Evolutionary conservation across 37 sponge, comb jelly and placozoan species (phyloP), one percentile per base, ranked within the genome.

Genomic region (Ianthella basta): DNA sequence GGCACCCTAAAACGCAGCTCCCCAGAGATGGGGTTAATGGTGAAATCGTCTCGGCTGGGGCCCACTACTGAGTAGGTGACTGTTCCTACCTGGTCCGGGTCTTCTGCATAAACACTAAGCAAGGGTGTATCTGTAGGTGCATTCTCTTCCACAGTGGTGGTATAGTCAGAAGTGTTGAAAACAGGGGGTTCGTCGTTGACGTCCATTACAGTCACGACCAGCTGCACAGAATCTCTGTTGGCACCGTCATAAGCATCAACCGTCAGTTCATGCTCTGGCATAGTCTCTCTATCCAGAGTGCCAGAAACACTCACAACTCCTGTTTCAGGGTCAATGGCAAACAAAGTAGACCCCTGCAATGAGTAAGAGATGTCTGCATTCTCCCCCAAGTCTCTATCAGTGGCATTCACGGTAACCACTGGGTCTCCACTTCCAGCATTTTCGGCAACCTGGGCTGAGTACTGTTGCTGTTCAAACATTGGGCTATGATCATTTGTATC

Each of bases 401-500:
- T 59, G 4, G 92, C 94, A 64, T 85, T 61, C 21, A 92, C 63
- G 84, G 4, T 56, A 5, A 85, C 10, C 25, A 89, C 36, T 0
- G 41, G 16, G 0, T 80, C 56, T 36, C 83, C 90, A 59, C 83
- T 40, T 27, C 72, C 40, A n/a, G 87, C 59, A 56, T 84, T 80
- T 39, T 95, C 95, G 0, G 35, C 37, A 34, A 96, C 27, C 2
- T 39, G 25, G 14, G 66, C 77, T 21, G 14, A 65, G 39, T 93
- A 90, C 23, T 39, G 21, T 23, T 74, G 24, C 15, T 85, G 50
- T 60, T 85, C 81, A 32, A 91, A 68, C 16, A 77, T 27, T 20
- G 97, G 94, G 8, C 35, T 23, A 41, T 93, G 87, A 39, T 96
- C 97, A 56, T 96, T 96, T 44, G 86, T 56, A 55, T 96, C 97